Base-by-base conservation (phyloP, 2,113 vertebrate species). In the Anguilla japonica region DNA sequence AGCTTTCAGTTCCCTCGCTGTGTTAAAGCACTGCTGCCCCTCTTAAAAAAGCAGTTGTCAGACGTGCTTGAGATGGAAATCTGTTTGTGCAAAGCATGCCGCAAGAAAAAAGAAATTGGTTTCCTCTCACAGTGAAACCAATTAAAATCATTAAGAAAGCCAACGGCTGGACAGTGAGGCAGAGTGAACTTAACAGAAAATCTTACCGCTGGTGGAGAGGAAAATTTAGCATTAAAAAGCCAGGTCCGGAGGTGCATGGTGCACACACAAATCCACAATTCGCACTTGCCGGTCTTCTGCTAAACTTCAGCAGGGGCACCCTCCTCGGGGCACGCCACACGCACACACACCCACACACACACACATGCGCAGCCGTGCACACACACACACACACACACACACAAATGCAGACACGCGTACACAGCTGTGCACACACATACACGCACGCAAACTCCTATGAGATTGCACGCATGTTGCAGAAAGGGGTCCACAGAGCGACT, bases 141-240 rank as follows among this genome's bases (percentile, higher is more conserved):
- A 87, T 87, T 83, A 81, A 84, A 91, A 81, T 50, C 40, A 80
- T 84, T 81, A 46, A 11, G 41, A 56, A 63, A 43, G 79, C 79
- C 41, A 26, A 20, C 13, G 79, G 22, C 22, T 20, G 57, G 79
- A 82, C 16, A 15, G 85, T 20, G 29, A 56, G 26, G 26, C 41
- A 16, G 53, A 60, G 53, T 41, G 56, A 57, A 67, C 13, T 40
- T 87, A 89, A 87, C 85, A 93, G 88, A 18, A 91, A 91, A 43
- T 83, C 88, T 93, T 96, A 96, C 95, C 95, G 95, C 83, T 92
- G 92, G 91, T 88, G 93, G 89, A 91, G 7, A 34, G 71, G 79
- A 41, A 84, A 93, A 94, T 88, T 91, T 90, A 91, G 89, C 71
- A 93, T 89, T 89, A 91, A 90, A 87, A 90, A 93, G 91, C 79